Percentiles rank a stretch among this genome's conserved stretches.
These are phyloP conservation scores for Choloepus hoffmanni DNA, from an alignment of 2,113 vertebrate species.

Conservation along the genomic window DNA sequence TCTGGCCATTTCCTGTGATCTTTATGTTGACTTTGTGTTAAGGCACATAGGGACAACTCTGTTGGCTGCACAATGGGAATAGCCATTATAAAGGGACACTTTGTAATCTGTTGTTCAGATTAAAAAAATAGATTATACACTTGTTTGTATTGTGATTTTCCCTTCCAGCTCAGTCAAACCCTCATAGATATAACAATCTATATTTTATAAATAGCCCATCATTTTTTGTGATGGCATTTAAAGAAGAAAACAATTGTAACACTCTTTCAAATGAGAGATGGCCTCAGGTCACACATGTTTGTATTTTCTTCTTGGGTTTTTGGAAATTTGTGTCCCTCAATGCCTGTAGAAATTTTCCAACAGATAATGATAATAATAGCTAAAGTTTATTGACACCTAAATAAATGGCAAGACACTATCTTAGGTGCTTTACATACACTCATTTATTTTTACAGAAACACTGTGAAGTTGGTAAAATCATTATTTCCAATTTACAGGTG, in stretches of 20 bases:
- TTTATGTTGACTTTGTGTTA: not conserved
- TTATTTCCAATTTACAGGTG: not conserved
- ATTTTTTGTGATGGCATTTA: not conserved
- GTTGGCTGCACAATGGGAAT: not conserved
- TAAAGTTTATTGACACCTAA: not conserved
- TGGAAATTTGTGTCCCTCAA: not conserved
- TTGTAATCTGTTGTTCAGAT: not conserved
- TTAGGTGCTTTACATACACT: not conserved
- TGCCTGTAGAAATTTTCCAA: not conserved
- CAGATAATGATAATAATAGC: not conserved
- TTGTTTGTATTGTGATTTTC: not conserved
- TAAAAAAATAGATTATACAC: not conserved
- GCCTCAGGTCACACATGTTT: not conserved
- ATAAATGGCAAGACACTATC: not conserved
- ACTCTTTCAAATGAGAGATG: not conserved
- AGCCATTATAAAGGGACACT: not conserved
- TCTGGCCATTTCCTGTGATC: not conserved
- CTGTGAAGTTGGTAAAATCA: not conserved
- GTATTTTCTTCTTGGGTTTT: conserved; percentile 7
- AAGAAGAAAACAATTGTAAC: not conserved
- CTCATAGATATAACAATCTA: not conserved
- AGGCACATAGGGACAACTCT: not conserved
- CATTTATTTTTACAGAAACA: not conserved
- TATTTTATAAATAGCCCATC: conserved; percentile 1
- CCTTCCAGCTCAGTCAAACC: not conserved